Evolutionary conservation across 2,888 invertebrate genomes (phyloP), one percentile per base, ranked within the genome.

Genomic region (Diadegma fenestrale): DNA sequence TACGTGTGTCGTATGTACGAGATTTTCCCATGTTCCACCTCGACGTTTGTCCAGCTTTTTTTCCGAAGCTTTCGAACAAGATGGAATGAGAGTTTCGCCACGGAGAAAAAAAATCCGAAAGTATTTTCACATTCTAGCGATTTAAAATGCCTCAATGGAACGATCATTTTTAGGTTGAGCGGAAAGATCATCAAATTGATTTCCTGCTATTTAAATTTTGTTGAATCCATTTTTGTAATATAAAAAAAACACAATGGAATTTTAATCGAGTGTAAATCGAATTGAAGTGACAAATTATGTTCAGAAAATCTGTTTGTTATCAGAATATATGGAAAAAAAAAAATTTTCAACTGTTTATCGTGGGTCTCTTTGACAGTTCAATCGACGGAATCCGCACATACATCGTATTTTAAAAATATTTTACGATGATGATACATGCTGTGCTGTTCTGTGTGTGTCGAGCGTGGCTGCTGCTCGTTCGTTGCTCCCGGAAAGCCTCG

Each of bases 401-500:
- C 58, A 26, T 37, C 37, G 37, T 37, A 8, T 37, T 26, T 63
- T 37, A 37, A 45, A 14, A 58, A n/a, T 68, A 68, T 68, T 68
- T 68, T n/a, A 45, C 45, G 8, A 41, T 19, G 37, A 66, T 41
- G 66, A 66, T 41, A 66, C 19, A 43, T 19, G 37, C 37, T 4
- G 4, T 22, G 54, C 26, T 58, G 26, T 58, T 26, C 26, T 54
- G 26, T 58, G 58, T 58, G 58, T 71, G 71, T 51, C 14, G 41
- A 26, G 45, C 26, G 26, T 51, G 51, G 48, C 43, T 58, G 48
- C 30, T 58, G 68, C 22, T 54, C 78, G 82, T 82, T 78, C 82
- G 72, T 84, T 72, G 77, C 76, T 72, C 66, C 76, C 66, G 80
- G 77, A 81, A 80, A 72, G 43, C 45, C 61, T 71, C 80, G 71